Evolutionary conservation across 2,113 vertebrate species (phyloP), one percentile per base, ranked within the genome.

Genomic region (Misgurnus anguillicaudatus): DNA sequence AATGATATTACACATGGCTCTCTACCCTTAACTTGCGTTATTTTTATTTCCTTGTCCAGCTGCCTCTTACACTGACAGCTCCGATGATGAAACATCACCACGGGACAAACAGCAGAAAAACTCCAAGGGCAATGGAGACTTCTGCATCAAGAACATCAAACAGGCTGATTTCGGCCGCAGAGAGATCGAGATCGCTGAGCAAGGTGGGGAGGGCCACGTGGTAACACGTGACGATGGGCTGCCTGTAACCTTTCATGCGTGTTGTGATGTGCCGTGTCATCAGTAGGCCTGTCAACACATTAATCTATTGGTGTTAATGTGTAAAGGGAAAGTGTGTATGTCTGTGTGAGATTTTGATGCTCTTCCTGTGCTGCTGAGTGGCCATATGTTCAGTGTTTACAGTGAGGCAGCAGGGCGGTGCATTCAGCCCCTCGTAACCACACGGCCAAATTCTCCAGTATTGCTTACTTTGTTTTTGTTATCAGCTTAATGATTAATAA

Each of bases 131-230:
- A 96, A 93, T 84, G 92, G 93, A 0, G 98, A 99, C 78, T 99
- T 99, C 91, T 99, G 98, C 53, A 98, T 99, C 86, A 99, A 99
- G 79, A 99, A 98, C 89, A 98, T 99, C 89, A 99, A 99, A 60
- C 97, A 99, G 91, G 94, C 97, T 0, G 98, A 98, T 74, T 99
- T 99, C 1, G 98, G 98, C 69, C 96, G 98, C 80, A 91, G 98
- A 69, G 98, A 99, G 91, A 98, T 99, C 24, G 98, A 99, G 87
- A 99, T 99, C 4, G 98, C 98, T 0, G 97, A 99, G 75, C 97
- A 99, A 90, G 98, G 98, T 96, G 67, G 78, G 77, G 1, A 77
- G 19, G 6, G 16, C 8, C 16, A 4, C 36, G 51, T 24, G 19
- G 17, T 71, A 31, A 24, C 42, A 48, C 58, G n/a, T 36, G 42